These are phyloP conservation scores for Drosophila melanica DNA, from an alignment of 1,140 invertebrate species.

Conservation along the genomic window DNA sequence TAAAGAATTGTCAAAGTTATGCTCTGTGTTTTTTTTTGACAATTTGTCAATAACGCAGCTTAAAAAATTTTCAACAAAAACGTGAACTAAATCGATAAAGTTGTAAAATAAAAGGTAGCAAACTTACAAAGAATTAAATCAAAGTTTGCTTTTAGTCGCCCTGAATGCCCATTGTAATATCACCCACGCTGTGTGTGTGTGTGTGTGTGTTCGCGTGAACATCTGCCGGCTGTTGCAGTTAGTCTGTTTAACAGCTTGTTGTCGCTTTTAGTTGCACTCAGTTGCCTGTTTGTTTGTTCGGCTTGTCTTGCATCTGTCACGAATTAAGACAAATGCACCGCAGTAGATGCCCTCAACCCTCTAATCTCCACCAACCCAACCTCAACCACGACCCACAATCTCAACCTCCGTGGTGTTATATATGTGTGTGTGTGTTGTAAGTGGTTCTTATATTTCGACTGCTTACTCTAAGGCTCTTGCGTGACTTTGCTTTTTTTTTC, in stretches of 20 bases:
- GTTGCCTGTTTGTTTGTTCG: constrained; percentile 44
- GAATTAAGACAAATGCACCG: constrained; percentile 76
- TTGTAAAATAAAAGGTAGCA: constrained; percentile 4
- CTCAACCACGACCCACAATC: neutral
- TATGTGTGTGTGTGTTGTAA: constrained; percentile 25
- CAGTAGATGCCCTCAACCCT: constrained; percentile 19
- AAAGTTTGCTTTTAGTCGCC: constrained; percentile 25
- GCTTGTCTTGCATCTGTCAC: constrained; percentile 71
- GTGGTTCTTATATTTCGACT: constrained; percentile 59
- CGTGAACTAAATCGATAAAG: neutral
- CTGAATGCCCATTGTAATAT: neutral
- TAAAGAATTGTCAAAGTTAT: too few species aligned
- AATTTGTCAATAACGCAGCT: too few species aligned
- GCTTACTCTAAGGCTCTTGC: constrained; percentile 62
- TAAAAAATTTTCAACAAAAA: neutral
- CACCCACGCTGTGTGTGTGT: constrained; percentile 1
- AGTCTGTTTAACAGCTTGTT: constrained; percentile 28
- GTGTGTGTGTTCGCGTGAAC: constrained; percentile 16
- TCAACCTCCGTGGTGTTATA: constrained; percentile 7
- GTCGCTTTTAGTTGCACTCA: constrained; percentile 42
- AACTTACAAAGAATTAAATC: neutral
- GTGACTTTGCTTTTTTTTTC: constrained; percentile 15
- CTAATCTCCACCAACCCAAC: neutral
- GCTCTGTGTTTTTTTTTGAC: too few species aligned
- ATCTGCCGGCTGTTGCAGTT: constrained; percentile 21